phyloP scores from a whole-genome alignment of 1,140 invertebrate species.

The Apolygus lucorum region DNA sequence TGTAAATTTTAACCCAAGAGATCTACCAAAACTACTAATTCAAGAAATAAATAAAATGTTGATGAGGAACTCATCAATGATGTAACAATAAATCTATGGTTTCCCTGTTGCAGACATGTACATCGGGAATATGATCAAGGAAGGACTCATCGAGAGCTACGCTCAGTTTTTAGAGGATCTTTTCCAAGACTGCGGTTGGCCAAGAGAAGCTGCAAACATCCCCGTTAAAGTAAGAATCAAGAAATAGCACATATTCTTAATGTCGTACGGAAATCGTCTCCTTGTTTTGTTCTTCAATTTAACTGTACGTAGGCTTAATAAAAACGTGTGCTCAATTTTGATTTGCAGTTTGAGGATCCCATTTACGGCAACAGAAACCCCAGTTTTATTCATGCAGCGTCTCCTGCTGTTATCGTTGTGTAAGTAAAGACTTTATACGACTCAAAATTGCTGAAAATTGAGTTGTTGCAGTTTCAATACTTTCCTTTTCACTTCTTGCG shows the following conservation, averaged over 20 bases:
- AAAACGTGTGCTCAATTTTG: no score
- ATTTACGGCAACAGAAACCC: constrained; percentile 80
- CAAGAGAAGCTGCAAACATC: constrained; percentile 33
- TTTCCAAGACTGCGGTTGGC: constrained; percentile 36
- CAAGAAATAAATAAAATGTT: no score
- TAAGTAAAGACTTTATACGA: no score
- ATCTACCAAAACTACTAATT: no score
- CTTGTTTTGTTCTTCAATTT: background rate
- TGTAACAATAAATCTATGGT: no score
- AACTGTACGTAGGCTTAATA: background rate
- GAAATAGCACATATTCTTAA: background rate
- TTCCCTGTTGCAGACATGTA: constrained; percentile 31
- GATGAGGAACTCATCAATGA: no score
- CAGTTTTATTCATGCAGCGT: constrained; percentile 89
- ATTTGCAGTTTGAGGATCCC: constrained; percentile 43
- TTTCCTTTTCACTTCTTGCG: no score
- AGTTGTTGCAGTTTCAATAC: no score
- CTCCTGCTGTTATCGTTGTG: constrained; percentile 87
- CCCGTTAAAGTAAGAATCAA: constrained; percentile 34
- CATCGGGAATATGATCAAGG: constrained; percentile 33
- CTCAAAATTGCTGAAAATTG: no score
- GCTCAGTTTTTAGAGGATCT: constrained; percentile 34
- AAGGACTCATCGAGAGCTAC: constrained; percentile 33
- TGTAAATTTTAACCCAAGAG: no score
- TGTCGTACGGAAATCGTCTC: background rate